phyloP scores from a whole-genome alignment of 2,797 vertebrate genomes.

The Sebastes hopkinsi region DNA sequence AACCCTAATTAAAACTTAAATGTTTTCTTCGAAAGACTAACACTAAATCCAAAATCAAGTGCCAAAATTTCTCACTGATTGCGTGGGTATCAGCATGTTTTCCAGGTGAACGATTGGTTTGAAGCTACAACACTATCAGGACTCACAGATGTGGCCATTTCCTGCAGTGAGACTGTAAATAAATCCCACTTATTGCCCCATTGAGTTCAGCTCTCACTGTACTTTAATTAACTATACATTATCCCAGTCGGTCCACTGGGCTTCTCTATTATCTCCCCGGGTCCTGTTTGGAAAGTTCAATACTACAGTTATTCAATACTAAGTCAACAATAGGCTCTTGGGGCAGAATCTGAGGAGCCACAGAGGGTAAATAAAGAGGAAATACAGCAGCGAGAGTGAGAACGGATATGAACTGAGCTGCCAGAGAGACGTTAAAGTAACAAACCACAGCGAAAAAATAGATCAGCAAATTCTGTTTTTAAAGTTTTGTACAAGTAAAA shows the following conservation, averaged over 20 bases:
- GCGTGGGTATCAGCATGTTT: neutral
- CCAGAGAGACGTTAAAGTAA: neutral
- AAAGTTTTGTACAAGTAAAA: neutral
- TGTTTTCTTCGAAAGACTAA: neutral
- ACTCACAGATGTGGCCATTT: slow-evolving; percentile 13
- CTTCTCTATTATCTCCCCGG: slow-evolving; percentile 18
- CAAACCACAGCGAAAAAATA: neutral
- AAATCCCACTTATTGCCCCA: slow-evolving; percentile 27
- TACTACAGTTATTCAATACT: slow-evolving; percentile 31
- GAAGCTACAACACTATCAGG: neutral
- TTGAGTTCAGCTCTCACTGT: slow-evolving; percentile 1
- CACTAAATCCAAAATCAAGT: neutral
- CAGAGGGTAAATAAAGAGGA: neutral
- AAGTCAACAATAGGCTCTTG: neutral
- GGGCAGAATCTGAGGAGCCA: slow-evolving; percentile 4
- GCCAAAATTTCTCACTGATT: neutral
- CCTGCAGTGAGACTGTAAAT: slow-evolving; percentile 21
- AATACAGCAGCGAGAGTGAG: neutral
- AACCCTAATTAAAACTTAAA: too few species aligned
- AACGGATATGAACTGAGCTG: neutral
- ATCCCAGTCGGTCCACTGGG: neutral
- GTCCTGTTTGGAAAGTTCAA: slow-evolving; percentile 13
- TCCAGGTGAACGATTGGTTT: neutral
- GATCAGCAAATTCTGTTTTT: neutral
- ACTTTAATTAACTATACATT: slow-evolving; percentile 49